phyloP scores from a whole-genome alignment of 2,113 vertebrate genomes.

The Mesoclemmys tuberculata region DNA sequence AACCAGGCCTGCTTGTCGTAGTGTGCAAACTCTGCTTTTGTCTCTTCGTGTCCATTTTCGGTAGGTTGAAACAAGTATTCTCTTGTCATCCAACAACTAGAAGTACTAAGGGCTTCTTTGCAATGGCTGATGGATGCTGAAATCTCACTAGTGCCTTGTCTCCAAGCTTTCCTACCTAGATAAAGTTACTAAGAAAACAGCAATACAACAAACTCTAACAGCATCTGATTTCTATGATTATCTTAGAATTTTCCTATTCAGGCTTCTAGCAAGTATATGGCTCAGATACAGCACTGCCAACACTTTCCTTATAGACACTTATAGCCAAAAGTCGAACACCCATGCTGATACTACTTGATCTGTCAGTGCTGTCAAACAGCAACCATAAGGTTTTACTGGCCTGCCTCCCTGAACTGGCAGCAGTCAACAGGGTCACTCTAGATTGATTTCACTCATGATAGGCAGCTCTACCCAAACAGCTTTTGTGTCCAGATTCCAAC shows the following conservation, averaged over 20 bases:
- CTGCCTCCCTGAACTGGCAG: not conserved
- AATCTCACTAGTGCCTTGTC: not conserved
- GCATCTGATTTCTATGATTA: not conserved
- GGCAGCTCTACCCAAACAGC: not conserved
- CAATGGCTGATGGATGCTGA: not conserved
- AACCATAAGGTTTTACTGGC: not conserved
- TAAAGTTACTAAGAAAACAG: slow-evolving; percentile 16
- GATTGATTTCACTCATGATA: not conserved
- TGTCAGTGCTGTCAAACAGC: not conserved
- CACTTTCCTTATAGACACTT: slow-evolving; percentile 56
- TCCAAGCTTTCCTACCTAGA: slow-evolving; percentile 9
- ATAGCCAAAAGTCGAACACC: slow-evolving; percentile 28
- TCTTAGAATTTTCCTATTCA: slow-evolving; percentile 29
- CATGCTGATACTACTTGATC: slow-evolving; percentile 11
- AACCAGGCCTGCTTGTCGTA: slow-evolving; percentile 57
- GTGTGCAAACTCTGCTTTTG: slow-evolving; percentile 63
- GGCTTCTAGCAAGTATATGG: not conserved
- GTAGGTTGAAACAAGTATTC: slow-evolving; percentile 29
- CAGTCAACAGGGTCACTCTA: not conserved
- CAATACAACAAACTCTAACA: slow-evolving; percentile 7
- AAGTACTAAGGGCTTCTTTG: not conserved
- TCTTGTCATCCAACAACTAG: not conserved
- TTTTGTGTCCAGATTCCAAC: not conserved
- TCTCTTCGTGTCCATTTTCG: slow-evolving; percentile 60
- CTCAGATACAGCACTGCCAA: not conserved